phyloP scores from a whole-genome alignment of 2,797 vertebrate species.

The Masticophis lateralis region DNA sequence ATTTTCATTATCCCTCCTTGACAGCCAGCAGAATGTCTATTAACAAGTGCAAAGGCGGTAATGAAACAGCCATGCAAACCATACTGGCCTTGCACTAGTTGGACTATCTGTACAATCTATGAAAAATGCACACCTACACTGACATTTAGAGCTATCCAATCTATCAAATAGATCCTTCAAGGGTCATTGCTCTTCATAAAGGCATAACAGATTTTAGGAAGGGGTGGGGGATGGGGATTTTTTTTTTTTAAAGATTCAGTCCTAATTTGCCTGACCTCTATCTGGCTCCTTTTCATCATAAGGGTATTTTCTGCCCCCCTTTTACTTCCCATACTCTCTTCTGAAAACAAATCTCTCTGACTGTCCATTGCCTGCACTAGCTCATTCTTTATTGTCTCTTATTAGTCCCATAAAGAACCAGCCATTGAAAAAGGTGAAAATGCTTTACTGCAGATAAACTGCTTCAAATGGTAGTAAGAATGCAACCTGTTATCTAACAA shows the following conservation, averaged over 20 bases:
- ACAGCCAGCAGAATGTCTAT: conserved; percentile 43
- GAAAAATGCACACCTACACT: conserved; percentile 41
- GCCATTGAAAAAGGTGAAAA: conserved; percentile 16
- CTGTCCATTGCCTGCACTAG: neutral
- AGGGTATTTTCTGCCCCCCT: neutral
- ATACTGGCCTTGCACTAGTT: conserved; percentile 24
- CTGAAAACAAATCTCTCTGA: conserved; percentile 26
- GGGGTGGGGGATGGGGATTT: conserved; percentile 17
- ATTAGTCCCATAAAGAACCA: neutral
- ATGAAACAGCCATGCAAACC: conserved; percentile 42
- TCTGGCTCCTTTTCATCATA: conserved; percentile 45
- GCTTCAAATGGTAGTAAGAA: neutral
- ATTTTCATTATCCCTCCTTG: conserved; percentile 49
- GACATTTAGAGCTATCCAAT: conserved; percentile 40
- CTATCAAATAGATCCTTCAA: conserved; percentile 55
- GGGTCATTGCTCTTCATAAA: conserved; percentile 45
- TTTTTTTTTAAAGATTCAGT: neutral
- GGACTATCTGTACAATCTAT: conserved; percentile 24
- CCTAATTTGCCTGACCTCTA: conserved; percentile 23
- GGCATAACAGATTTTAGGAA: conserved; percentile 38
- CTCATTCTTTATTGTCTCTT: conserved; percentile 27
- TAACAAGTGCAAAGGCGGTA: conserved; percentile 33
- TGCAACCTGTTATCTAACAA: conserved; percentile 31
- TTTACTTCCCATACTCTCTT: neutral
- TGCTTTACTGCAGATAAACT: neutral